Conservation (phyloP, 2,113 vertebrate genomes). For the Myanophis thanlyinensis region DNA sequence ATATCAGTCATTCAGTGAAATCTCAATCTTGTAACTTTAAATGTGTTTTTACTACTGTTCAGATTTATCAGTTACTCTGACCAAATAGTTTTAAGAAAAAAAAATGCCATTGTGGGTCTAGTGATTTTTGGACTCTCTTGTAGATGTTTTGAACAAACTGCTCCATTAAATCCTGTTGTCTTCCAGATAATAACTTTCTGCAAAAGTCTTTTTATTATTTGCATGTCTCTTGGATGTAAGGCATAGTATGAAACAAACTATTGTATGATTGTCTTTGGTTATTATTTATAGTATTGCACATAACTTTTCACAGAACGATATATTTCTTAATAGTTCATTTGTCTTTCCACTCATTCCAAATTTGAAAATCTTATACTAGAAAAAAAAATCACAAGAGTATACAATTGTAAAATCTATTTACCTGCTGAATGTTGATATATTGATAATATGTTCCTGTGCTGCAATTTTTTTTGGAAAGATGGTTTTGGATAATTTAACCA, state of each 20-base stretch:
- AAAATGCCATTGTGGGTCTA: not conserved
- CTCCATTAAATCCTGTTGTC: not conserved
- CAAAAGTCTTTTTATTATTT: slow-evolving; percentile 28
- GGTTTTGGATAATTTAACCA: slow-evolving; percentile 6
- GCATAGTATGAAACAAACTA: slow-evolving; percentile 2
- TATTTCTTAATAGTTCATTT: not conserved
- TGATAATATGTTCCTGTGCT: not conserved
- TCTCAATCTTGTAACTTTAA: slow-evolving; percentile 4
- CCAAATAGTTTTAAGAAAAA: not conserved
- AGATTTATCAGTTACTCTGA: slow-evolving; percentile 3
- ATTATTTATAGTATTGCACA: not conserved
- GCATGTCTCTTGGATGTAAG: slow-evolving; percentile 5
- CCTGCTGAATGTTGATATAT: not conserved
- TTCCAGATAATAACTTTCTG: slow-evolving; percentile 22
- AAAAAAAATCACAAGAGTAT: not conserved
- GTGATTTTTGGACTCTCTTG: not conserved
- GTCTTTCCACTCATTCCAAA: not conserved
- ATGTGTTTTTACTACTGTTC: not conserved
- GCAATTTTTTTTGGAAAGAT: not conserved
- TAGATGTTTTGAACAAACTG: not conserved
- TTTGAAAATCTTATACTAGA: not conserved
- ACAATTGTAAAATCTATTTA: not conserved
- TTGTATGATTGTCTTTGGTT: slow-evolving; percentile 4
- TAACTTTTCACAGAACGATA: not conserved
- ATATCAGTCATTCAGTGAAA: not conserved